phyloP scores from a whole-genome alignment of 2,113 vertebrate genomes.

The Eurypyga helias region DNA sequence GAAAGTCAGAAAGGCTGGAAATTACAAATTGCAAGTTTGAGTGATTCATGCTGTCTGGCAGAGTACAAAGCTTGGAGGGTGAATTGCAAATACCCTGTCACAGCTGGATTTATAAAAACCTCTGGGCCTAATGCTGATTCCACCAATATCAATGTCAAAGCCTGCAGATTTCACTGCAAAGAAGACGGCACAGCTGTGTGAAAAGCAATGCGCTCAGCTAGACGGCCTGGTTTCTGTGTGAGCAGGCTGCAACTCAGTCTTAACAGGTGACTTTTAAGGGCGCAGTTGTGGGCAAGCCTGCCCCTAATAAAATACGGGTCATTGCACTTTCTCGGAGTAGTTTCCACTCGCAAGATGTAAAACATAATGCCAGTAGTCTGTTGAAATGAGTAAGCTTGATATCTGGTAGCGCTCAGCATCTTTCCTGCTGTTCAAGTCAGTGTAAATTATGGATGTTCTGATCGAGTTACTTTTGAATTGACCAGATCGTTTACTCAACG shows the following conservation, averaged over 20 bases:
- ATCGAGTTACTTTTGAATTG: constrained; percentile 60
- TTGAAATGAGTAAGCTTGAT: background rate
- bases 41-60: background rate
- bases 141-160: background rate
- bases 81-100: background rate
- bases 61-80: background rate
- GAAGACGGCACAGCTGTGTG: background rate
- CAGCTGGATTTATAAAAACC: background rate
- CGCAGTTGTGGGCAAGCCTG: background rate
- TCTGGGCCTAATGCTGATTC: background rate
- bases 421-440: constrained; percentile 14
- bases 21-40: background rate
- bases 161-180: background rate
- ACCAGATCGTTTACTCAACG: constrained; percentile 33
- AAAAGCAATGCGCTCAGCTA: background rate
- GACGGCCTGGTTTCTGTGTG: background rate
- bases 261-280: background rate
- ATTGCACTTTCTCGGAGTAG: accelerated
- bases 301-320: background rate
- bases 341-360: background rate
- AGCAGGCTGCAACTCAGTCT: background rate
- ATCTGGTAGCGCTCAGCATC: constrained; percentile 1
- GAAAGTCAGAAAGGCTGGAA: background rate
- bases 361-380: background rate
- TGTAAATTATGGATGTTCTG: constrained; percentile 44